Percentiles rank a stretch among this genome's conserved stretches.
Conservation (phyloP, 2,888 invertebrate genomes). For the Harpalus rubripes region DNA sequence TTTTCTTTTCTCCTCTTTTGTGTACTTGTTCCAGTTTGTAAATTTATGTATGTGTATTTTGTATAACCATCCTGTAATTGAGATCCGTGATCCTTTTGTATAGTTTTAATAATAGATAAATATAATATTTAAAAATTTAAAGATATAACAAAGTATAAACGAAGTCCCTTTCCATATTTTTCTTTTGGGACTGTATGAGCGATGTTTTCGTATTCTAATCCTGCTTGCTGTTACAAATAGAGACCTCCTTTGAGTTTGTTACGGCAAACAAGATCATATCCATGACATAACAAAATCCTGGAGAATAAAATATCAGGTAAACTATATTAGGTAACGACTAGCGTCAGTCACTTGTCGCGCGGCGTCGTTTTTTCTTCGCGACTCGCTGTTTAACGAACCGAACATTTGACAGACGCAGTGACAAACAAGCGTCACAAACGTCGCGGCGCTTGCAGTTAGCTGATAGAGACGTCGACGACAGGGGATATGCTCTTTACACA, state of each 20-base stretch:
- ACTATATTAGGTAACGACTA: conserved; percentile 58
- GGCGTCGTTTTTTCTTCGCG: conserved; percentile 57
- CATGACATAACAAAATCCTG: conserved; percentile 50
- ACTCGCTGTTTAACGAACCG: conserved; percentile 74
- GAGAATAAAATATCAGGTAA: conserved; percentile 61
- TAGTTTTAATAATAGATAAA: no score
- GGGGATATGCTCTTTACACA: conserved; percentile 71
- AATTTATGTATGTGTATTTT: no score
- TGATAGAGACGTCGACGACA: conserved; percentile 65
- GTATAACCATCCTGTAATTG: no score
- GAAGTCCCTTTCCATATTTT: no score
- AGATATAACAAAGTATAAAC: no score
- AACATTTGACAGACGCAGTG: conserved; percentile 73
- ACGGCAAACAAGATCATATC: conserved; percentile 44
- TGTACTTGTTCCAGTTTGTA: no score
- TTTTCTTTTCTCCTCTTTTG: no score
- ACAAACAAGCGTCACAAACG: conserved; percentile 68
- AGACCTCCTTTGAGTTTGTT: conserved; percentile 5
- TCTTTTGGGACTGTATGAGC: no score
- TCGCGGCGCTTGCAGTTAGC: not conserved
- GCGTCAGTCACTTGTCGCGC: conserved; percentile 36
- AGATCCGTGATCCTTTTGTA: no score
- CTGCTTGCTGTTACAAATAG: not conserved
- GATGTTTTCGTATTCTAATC: not conserved
- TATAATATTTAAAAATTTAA: no score